Percentiles rank a stretch among this genome's conserved stretches.
phyloP scores from a whole-genome alignment of 53 echinoderm and acorn worm species.

The Glandiceps talaboti region DNA sequence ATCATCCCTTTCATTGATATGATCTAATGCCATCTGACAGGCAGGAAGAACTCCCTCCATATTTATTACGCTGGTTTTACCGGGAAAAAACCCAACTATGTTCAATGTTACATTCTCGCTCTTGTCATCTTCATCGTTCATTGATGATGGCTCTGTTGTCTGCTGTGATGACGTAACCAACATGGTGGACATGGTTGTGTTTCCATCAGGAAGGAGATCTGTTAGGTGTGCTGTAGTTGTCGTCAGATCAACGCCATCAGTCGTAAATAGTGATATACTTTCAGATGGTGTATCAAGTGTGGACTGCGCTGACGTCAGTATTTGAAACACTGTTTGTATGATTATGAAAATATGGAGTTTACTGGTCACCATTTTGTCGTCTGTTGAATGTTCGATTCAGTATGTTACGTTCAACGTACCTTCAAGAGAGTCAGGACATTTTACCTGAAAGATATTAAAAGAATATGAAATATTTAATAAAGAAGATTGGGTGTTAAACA shows the following conservation, averaged over 20 bases:
- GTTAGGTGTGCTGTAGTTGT: background rate
- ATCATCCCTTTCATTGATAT: slow-evolving; percentile 41
- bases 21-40: slow-evolving; percentile 35
- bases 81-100: slow-evolving; percentile 42
- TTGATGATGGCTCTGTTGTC: background rate
- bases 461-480: no score
- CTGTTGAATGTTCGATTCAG: background rate
- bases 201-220: background rate
- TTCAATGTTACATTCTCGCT: background rate
- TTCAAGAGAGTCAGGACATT: no score
- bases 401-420: background rate
- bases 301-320: background rate
- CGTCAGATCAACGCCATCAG: background rate
- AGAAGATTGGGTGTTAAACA: no score
- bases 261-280: background rate
- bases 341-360: background rate
- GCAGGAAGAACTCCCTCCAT: slow-evolving; percentile 21
- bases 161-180: background rate
- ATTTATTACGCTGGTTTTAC: slow-evolving; percentile 20
- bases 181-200: background rate
- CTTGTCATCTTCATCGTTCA: background rate
- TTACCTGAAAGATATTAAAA: no score
- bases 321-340: background rate
- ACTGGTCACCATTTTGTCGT: background rate
- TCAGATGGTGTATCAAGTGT: background rate